phyloP scores from a whole-genome alignment of 2,888 invertebrate species.

The Himalopsyche japonica region DNA sequence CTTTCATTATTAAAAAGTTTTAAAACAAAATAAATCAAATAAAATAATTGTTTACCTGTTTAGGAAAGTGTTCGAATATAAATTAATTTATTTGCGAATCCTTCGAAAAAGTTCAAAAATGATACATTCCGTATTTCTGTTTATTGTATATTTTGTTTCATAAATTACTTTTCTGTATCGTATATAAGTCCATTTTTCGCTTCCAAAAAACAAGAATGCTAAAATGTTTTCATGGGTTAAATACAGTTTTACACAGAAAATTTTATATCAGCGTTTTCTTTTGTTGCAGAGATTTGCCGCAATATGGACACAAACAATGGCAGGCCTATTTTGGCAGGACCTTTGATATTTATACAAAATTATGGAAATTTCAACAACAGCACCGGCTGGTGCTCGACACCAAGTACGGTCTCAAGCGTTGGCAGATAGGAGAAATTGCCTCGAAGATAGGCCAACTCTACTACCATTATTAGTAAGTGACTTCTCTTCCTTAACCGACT shows the following conservation, averaged over 20 bases:
- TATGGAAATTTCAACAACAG: conserved; percentile 98
- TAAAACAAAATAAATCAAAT: no score
- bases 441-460: conserved; percentile 98
- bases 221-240: neutral
- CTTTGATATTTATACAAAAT: conserved; percentile 95
- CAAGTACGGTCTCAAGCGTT: conserved; percentile 92
- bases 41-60: no score
- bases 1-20: no score
- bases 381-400: conserved; percentile 88
- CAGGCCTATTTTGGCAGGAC: conserved; percentile 96
- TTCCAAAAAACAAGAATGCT: no score
- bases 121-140: neutral
- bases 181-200: no score
- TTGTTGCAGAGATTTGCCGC: conserved; percentile 84
- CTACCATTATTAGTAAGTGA: conserved; percentile 93
- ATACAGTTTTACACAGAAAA: no score
- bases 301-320: conserved; percentile 97
- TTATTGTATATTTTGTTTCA: no score
- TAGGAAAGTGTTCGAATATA: no score
- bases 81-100: no score
- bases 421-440: conserved; percentile 98
- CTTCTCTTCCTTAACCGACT: neutral
- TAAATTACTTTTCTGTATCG: no score
- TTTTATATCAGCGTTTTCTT: neutral
- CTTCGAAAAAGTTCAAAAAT: neutral